These are phyloP conservation scores for Watsonalla binaria DNA, from an alignment of 2,888 invertebrate genomes.

Conservation along the genomic window DNA sequence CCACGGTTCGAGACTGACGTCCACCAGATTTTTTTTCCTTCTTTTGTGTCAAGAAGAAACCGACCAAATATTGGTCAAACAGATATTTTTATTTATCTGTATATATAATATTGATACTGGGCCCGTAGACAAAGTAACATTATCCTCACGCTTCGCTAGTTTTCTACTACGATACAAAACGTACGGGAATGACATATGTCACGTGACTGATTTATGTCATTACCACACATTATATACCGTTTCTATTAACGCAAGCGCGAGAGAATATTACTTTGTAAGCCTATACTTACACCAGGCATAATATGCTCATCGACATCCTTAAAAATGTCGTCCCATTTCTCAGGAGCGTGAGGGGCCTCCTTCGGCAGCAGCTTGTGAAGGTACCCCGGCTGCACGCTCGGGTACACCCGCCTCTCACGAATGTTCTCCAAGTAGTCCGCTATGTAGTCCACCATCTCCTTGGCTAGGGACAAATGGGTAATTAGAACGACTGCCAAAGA, in stretches of 20 bases:
- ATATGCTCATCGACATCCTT: slow-evolving; percentile 95
- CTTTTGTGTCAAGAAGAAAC: too few species aligned
- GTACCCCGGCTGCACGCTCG: slow-evolving; percentile 96
- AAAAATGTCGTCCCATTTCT: slow-evolving; percentile 95
- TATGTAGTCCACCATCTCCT: slow-evolving; percentile 99
- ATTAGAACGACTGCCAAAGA: neutral
- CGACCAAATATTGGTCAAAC: too few species aligned
- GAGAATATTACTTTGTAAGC: neutral
- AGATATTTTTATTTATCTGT: too few species aligned
- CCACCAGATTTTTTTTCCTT: too few species aligned
- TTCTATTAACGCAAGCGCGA: neutral
- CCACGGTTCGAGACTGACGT: too few species aligned
- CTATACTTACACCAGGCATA: slow-evolving; percentile 92
- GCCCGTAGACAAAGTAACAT: too few species aligned
- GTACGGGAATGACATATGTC: too few species aligned
- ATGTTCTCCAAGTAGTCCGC: slow-evolving; percentile 97
- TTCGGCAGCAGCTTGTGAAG: slow-evolving; percentile 91
- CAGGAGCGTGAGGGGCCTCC: slow-evolving; percentile 91
- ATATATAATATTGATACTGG: too few species aligned
- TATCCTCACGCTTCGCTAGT: too few species aligned
- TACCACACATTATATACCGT: too few species aligned
- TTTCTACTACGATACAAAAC: too few species aligned
- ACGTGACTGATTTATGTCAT: too few species aligned
- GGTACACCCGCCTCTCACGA: slow-evolving; percentile 92
- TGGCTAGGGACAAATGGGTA: slow-evolving; percentile 79